These are phyloP conservation scores for Eutolmus rufibarbis DNA, from an alignment of 2,888 invertebrate genomes.

Conservation along the genomic window DNA sequence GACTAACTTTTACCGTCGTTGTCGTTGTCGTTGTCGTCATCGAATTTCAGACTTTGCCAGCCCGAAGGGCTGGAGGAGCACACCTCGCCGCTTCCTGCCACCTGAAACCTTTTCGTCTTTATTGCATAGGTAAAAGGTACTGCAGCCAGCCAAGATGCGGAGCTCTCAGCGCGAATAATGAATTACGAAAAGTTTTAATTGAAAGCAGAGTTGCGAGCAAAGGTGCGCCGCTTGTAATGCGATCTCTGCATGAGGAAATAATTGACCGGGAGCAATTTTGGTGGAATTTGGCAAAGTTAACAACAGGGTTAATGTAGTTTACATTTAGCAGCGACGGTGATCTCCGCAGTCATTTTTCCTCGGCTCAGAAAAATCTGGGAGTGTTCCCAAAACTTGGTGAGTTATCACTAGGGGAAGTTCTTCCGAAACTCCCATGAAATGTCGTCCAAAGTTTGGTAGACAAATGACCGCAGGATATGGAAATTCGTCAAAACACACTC, in stretches of 20 bases:
- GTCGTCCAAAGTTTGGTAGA: not conserved
- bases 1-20: not conserved
- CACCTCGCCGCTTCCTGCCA: not conserved
- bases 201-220: not conserved
- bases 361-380: not conserved
- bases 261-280: conserved; percentile 3
- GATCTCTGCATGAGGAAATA: not conserved
- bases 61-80: not conserved
- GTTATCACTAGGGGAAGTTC: not conserved
- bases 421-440: not conserved
- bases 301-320: conserved; percentile 14
- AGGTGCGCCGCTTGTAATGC: not conserved
- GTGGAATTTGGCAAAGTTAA: conserved; percentile 6
- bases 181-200: conserved; percentile 17
- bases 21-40: not conserved
- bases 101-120: not conserved
- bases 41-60: not conserved
- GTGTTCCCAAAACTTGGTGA: not conserved
- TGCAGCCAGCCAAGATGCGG: not conserved
- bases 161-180: not conserved
- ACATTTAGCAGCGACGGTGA: not conserved
- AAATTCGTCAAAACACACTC: conserved; percentile 30
- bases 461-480: conserved; percentile 33
- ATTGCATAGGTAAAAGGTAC: not conserved
- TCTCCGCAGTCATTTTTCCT: conserved; percentile 14